These are phyloP conservation scores for Tetragonula carbonaria DNA, from an alignment of 2,888 invertebrate genomes.

Conservation along the genomic window DNA sequence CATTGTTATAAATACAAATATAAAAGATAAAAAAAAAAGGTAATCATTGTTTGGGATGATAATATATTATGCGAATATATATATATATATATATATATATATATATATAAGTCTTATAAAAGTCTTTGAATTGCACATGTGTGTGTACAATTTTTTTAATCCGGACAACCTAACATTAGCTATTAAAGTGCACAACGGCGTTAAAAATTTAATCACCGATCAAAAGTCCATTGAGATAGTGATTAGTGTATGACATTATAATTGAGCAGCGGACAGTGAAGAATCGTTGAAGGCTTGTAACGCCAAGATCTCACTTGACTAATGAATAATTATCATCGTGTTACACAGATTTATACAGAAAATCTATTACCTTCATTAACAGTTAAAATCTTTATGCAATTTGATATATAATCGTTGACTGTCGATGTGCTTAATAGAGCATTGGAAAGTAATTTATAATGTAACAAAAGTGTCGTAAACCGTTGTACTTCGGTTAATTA, in stretches of 20 bases:
- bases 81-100: neutral
- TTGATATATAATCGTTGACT: neutral
- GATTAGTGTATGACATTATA: constrained; percentile 34
- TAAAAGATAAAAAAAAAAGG: too few species aligned
- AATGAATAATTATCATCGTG: constrained; percentile 58
- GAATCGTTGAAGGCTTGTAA: constrained; percentile 38
- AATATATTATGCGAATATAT: too few species aligned
- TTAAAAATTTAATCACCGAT: constrained; percentile 22
- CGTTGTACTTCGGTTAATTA: neutral
- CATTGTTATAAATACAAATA: neutral
- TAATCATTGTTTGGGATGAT: too few species aligned
- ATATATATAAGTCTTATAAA: too few species aligned
- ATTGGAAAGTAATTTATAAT: constrained; percentile 10
- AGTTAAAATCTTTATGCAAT: constrained; percentile 31
- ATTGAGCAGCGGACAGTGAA: constrained; percentile 52
- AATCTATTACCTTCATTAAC: constrained; percentile 29
- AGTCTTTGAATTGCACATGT: too few species aligned
- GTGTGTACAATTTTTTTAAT: neutral
- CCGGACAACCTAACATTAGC: neutral
- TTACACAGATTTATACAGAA: constrained; percentile 14
- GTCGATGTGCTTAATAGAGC: constrained; percentile 22
- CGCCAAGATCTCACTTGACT: constrained; percentile 28
- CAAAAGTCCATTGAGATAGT: constrained; percentile 41
- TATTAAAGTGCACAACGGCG: constrained; percentile 2
- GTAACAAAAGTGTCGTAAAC: neutral